Evolutionary conservation across 2,797 vertebrate species (phyloP).

Genomic region (Australoheros facetus): DNA sequence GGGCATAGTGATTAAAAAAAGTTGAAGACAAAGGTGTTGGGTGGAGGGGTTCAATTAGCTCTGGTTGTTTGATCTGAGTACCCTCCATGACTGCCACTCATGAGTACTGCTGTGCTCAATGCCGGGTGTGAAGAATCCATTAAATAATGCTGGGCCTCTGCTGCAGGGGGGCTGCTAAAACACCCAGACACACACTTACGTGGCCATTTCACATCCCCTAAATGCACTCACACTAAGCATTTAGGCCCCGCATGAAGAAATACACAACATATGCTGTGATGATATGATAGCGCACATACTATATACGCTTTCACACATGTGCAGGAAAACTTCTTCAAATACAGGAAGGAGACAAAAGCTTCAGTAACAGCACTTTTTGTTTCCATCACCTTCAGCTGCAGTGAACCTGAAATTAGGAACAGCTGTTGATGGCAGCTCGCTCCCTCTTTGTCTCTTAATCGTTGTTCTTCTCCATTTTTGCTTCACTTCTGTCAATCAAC

Average conservation of each 20-base stretch:
- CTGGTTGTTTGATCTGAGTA: constrained; percentile 57
- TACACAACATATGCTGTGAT: background rate
- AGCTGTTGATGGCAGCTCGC: background rate
- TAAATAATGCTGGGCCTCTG: constrained; percentile 51
- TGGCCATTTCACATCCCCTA: background rate
- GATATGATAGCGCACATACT: no score
- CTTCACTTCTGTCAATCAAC: background rate
- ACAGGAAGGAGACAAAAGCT: background rate
- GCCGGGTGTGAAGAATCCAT: constrained; percentile 58
- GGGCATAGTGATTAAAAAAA: constrained; percentile 42
- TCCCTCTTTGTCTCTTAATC: background rate
- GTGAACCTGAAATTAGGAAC: background rate
- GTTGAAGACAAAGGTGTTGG: constrained; percentile 54
- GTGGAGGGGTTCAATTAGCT: constrained; percentile 57
- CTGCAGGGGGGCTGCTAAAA: constrained; percentile 40
- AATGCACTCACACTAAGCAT: background rate
- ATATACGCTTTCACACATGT: background rate
- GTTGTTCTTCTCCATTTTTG: background rate
- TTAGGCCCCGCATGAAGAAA: background rate
- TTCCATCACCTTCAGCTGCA: background rate
- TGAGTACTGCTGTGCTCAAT: constrained; percentile 46
- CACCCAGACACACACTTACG: constrained; percentile 13
- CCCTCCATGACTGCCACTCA: constrained; percentile 49
- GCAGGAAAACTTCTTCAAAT: rapidly evolving
- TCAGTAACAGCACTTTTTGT: background rate